Percentiles rank a stretch among this genome's conserved stretches.
Conservation (phyloP, 1,140 invertebrate genomes). For the Brachionus rotundiformis region DNA sequence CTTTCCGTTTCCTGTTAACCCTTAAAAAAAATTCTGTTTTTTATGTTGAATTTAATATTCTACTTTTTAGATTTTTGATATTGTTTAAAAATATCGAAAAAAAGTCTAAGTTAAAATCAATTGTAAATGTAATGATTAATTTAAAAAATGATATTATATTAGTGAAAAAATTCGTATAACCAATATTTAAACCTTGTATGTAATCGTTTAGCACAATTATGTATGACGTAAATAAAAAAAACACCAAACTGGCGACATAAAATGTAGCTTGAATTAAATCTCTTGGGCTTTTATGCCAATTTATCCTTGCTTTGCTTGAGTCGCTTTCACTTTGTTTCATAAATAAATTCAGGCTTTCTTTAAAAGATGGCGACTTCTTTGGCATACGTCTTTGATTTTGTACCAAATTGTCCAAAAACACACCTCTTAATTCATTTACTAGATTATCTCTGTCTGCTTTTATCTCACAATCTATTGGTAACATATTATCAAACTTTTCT, state of each 20-base stretch:
- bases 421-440: neutral
- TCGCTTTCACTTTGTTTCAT: neutral
- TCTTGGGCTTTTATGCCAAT: slow-evolving; percentile 1
- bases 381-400: neutral
- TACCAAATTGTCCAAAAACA: slow-evolving; percentile 1
- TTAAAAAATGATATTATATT: slow-evolving; percentile 13
- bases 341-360: neutral
- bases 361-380: slow-evolving; percentile 17
- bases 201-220: neutral
- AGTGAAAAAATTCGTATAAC: neutral
- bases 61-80: slow-evolving; percentile 37
- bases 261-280: slow-evolving; percentile 36
- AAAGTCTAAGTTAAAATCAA: slow-evolving; percentile 38
- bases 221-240: slow-evolving; percentile 24
- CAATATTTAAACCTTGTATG: slow-evolving; percentile 20
- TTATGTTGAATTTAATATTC: neutral
- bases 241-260: neutral
- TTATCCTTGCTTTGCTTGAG: neutral
- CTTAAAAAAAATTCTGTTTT: neutral
- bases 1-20: too few relatives aligned
- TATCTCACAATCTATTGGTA: neutral
- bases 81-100: slow-evolving; percentile 39
- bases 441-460: neutral
- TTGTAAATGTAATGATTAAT: slow-evolving; percentile 1
- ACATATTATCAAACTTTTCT: neutral